Evolutionary conservation across 2,797 vertebrate genomes (phyloP).

Genomic region (Glossophaga mutica): DNA sequence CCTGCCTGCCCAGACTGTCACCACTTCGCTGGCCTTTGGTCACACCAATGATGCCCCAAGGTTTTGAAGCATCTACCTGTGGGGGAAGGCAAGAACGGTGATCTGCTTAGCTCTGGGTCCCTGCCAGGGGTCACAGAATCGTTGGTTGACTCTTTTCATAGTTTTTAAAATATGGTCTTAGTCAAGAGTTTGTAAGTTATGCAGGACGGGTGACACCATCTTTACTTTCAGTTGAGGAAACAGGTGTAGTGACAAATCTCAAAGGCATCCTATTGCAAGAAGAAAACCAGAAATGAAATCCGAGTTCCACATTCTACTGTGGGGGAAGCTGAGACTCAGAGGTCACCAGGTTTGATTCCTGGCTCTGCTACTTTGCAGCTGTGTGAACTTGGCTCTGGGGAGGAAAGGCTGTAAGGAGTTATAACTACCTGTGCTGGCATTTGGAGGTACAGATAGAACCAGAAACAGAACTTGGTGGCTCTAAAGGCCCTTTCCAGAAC

Average conservation of each 20-base stretch:
- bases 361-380: neutral
- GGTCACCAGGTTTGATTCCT: neutral
- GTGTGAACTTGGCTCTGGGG: neutral
- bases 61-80: neutral
- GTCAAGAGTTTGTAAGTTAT: neutral
- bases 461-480: neutral
- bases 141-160: neutral
- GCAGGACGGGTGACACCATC: neutral
- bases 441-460: neutral
- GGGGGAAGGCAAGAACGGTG: neutral
- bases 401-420: neutral
- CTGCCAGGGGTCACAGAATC: neutral
- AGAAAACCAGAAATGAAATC: neutral
- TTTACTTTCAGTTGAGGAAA: neutral
- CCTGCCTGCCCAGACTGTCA: no score
- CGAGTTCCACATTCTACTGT: neutral
- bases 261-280: neutral
- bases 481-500: neutral
- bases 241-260: neutral
- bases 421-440: neutral
- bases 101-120: neutral
- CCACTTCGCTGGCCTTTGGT: neutral
- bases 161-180: neutral
- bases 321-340: neutral
- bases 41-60: neutral